Base-by-base conservation (phyloP, 2,797 vertebrate species). In the Pseudopleuronectes americanus region DNA sequence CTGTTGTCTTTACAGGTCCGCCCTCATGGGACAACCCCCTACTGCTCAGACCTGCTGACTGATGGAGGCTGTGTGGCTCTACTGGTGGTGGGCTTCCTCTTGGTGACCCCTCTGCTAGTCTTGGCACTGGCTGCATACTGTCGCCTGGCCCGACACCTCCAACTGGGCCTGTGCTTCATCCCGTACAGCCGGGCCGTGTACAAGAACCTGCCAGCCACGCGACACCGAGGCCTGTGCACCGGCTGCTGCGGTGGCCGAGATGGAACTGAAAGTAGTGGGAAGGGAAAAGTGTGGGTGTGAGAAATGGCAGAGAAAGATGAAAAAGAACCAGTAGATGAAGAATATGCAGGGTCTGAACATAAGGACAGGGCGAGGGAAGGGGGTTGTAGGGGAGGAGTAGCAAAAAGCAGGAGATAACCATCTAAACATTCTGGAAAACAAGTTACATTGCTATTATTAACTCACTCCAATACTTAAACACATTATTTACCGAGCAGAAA, bases 171-270 rank as follows among this genome's bases (percentile, higher is more conserved):
- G 62, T 98, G 96, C 88, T 96, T 98, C 57, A 95, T 98, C 77
- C 97, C 97, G 0, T 98, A 98, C 92, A 97, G 96, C 86, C 92
- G 95, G 0, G 96, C 96, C 0, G 95, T 98, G 64, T 98, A 97
- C 86, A 95, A 96, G 80, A 95, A 96, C 87, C 89, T 95, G 68
- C 93, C 93, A 0, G 92, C 74, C 31, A 57, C 79, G 17, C 92
- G 58, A 57, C 91, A 88, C 67, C 92, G 57, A 5, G 86, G 87
- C 47, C 84, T 89, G 77, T 89, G 81, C 23, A 75, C 68, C 0
- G 87, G 82, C 53, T 94, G 94, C 85, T 94, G 93, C 17, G 84
- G 90, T 0, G 36, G 81, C 59, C 21, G 84, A 57, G 68, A 90
- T 64, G 72, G 64, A 52, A 66, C 43, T 2, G 70, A 81, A 5